These are phyloP conservation scores for Trialeurodes vaporariorum DNA, from an alignment of 1,140 invertebrate species.

Conservation along the genomic window DNA sequence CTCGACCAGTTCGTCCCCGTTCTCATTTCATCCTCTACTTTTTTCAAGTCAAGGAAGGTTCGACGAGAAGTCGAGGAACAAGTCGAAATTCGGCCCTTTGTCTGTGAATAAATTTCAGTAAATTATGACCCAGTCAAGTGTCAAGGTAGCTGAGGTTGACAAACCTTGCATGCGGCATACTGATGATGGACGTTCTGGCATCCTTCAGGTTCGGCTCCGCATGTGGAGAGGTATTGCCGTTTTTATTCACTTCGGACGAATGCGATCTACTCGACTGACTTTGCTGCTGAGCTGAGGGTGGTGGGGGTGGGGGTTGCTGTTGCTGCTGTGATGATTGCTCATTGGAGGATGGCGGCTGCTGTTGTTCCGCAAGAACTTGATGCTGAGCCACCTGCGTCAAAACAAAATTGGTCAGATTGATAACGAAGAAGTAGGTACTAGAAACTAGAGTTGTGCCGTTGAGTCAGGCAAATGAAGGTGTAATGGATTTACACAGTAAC, in stretches of 20 bases:
- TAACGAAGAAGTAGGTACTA: no score
- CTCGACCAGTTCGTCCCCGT: no score
- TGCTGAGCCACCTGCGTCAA: background rate
- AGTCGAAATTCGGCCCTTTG: no score
- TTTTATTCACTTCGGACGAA: background rate
- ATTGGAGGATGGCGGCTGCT: background rate
- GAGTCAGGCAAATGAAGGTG: no score
- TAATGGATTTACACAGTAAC: no score
- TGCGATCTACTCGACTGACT: background rate
- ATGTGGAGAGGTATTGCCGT: background rate
- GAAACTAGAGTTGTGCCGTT: no score
- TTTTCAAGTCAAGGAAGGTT: no score
- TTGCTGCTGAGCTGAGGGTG: background rate
- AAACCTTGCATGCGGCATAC: background rate
- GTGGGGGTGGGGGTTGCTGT: background rate
- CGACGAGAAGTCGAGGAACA: no score
- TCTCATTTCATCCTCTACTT: no score
- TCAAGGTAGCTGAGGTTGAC: no score
- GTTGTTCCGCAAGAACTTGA: background rate
- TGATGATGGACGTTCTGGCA: background rate
- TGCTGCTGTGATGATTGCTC: background rate
- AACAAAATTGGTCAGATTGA: constrained; percentile 1
- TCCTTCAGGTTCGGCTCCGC: background rate
- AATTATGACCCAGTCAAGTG: no score
- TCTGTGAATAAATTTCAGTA: no score